Conservation (phyloP, 2,888 invertebrate genomes). For the Cyrtodaria siliqua region DNA sequence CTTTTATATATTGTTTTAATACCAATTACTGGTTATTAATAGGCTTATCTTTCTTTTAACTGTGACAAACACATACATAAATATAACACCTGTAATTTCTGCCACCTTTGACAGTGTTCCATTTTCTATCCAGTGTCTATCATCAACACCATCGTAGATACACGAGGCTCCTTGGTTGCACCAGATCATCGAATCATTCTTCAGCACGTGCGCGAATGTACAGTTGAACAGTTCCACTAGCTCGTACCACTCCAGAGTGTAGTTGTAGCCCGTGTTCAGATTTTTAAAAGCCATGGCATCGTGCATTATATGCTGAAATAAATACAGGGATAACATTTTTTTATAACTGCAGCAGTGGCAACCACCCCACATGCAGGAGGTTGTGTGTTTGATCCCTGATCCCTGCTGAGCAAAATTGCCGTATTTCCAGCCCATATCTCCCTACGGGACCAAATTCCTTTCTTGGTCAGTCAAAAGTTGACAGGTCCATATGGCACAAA, state of each 20-base stretch:
- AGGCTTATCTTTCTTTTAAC: not conserved
- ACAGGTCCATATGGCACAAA: too few relatives aligned
- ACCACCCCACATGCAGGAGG: too few relatives aligned
- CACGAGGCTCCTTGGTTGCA: constrained; percentile 83
- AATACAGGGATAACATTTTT: not conserved
- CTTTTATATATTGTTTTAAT: not conserved
- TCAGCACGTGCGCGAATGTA: constrained; percentile 80
- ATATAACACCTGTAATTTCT: constrained; percentile 71
- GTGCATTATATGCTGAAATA: constrained; percentile 81
- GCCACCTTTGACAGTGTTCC: constrained; percentile 79
- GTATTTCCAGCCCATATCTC: too few relatives aligned
- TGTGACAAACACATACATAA: not conserved
- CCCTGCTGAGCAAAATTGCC: too few relatives aligned
- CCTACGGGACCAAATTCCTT: too few relatives aligned
- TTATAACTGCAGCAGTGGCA: too few relatives aligned
- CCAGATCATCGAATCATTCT: constrained; percentile 76
- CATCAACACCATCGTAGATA: constrained; percentile 80
- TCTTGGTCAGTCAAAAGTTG: too few relatives aligned
- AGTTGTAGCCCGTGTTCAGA: constrained; percentile 76
- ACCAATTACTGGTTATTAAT: not conserved
- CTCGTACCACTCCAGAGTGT: constrained; percentile 84
- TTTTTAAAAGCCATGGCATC: constrained; percentile 82
- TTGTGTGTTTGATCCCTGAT: too few relatives aligned
- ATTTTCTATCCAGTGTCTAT: constrained; percentile 78
- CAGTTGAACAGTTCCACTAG: constrained; percentile 83